Evolutionary conservation across 2,113 vertebrate species (phyloP), one percentile per base, ranked within the genome.

Genomic region (Hypomesus transpacificus): DNA sequence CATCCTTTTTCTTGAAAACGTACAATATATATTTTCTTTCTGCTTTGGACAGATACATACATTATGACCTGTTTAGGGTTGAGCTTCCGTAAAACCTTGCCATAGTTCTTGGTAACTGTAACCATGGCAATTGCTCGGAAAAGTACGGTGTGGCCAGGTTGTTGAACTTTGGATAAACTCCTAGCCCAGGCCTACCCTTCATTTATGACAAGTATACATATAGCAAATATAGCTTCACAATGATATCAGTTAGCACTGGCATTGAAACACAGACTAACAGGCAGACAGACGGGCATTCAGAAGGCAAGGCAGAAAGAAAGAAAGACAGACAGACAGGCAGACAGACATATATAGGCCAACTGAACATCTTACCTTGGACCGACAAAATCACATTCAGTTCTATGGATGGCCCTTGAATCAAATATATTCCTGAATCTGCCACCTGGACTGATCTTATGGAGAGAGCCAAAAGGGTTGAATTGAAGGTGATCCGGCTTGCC

Each of bases 301-400:
- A n/a, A 11, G 22, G 9, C 56, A 18, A 68, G 22, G 50, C 46
- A 39, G 17, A 77, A 9, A 76, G 21, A 75, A 66, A 71, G 4
- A 24, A 4, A 26, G 9, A 68, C 31, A 20, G 13, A 20, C n/a
- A n/a, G n/a, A n/a, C n/a, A n/a, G n/a, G n/a, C n/a, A n/a, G n/a
- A n/a, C n/a, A n/a, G n/a, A n/a, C 3, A 68, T 20, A 20, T 14
- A 14, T 8, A 21, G 4, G 56, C 54, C 18, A 18, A 14, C 17
- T 56, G 26, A 3, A 22, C 31, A 3, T 18, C 84, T 88, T 80
- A 92, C 91, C 89, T 80, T 85, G 82, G 24, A 92, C 84, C 20
- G 81, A 82, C 51, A 91, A 76, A 1, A 0, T 28, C 9, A 90
- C 2, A 7, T 0, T 0, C 50, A 0, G 0, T 0, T 1, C 0